Conservation (phyloP, 2,113 vertebrate genomes). For the Notothenia coriiceps region DNA sequence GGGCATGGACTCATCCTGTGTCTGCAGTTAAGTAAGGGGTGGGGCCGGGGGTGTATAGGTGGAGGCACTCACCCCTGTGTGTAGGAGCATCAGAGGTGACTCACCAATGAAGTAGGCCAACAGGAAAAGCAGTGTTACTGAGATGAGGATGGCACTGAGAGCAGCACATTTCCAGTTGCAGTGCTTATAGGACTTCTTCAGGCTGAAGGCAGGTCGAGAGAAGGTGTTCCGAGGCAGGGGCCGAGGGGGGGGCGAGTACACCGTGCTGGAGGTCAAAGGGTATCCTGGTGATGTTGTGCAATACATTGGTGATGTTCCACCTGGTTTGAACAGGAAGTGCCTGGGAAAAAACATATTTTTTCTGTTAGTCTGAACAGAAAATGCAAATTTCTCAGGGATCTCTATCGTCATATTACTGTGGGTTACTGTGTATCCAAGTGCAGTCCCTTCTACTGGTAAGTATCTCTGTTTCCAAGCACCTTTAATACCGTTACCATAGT, state of each 20-base stretch:
- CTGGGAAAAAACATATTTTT: constrained; percentile 76
- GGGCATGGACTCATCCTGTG: constrained; percentile 27
- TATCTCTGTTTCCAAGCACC: constrained; percentile 51
- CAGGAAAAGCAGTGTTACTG: constrained; percentile 92
- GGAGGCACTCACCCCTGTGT: constrained; percentile 4
- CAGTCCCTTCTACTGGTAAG: constrained; percentile 57
- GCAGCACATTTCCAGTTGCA: constrained; percentile 99
- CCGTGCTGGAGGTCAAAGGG: constrained; percentile 98
- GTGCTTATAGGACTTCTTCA: constrained; percentile 98
- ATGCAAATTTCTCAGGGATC: background rate
- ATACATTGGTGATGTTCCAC: constrained; percentile 97
- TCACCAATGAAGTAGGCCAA: constrained; percentile 99
- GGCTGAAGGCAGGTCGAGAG: constrained; percentile 95
- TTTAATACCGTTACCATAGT: constrained; percentile 62
- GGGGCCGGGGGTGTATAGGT: constrained; percentile 4
- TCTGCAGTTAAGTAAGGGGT: constrained; percentile 24
- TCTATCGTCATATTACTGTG: constrained; percentile 2
- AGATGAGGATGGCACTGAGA: constrained; percentile 95
- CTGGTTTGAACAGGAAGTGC: constrained; percentile 99
- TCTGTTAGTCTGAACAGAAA: constrained; percentile 7
- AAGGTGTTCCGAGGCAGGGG: constrained; percentile 97
- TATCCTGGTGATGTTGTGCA: constrained; percentile 97
- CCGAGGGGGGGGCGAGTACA: constrained; percentile 97
- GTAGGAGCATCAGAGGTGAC: constrained; percentile 63
- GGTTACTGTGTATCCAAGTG: constrained; percentile 34